Evolutionary conservation across 1,140 invertebrate genomes (phyloP), one percentile per base, ranked within the genome.

Genomic region (Rhyzopertha dominica): DNA sequence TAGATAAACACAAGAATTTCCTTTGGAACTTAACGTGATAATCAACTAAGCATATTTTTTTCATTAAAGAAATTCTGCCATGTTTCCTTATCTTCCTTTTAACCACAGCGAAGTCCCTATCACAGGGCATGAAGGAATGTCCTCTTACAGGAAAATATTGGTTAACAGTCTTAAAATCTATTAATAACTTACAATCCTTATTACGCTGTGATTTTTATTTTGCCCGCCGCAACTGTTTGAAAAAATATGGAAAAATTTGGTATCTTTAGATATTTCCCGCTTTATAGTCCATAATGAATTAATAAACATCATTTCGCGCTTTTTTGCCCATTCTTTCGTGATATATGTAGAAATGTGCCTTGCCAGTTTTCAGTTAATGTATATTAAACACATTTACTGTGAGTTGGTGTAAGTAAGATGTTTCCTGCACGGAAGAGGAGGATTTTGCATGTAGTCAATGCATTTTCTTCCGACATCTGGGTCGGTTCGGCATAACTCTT

Each of bases 61-160:
- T n/a, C n/a, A n/a, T n/a, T n/a, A n/a, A n/a, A n/a, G n/a, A n/a
- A n/a, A 46, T 22, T 43, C 36, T 37, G 34, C 40, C 43, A 30
- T 17, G 25, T 46, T 39, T 46, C 8, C 18, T 26, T n/a, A 46
- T 12, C 18, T 28, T 29, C 14, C 25, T 37, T 39, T 46, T 39
- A 1, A 40, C 18, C n/a, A 37, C 10, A 4, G 12, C 36, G n/a
- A 46, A 46, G 22, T 40, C 43, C 24, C 39, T 18, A 17, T 49
- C 42, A 22, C 25, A 45, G 9, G 47, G 47, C 8, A 50, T 34
- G 40, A 50, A 50, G 3, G 34, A 50, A 30, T 50, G 36, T 7
- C 36, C 43, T 9, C 35, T 1, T 10, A 46, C 29, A 16, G 48
- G 48, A 19, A 46, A 50, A 41, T 39, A 46, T 19, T 50, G 43